Evolutionary conservation across 2,113 vertebrate genomes (phyloP).

Genomic region (Zonotrichia leucophrys): DNA sequence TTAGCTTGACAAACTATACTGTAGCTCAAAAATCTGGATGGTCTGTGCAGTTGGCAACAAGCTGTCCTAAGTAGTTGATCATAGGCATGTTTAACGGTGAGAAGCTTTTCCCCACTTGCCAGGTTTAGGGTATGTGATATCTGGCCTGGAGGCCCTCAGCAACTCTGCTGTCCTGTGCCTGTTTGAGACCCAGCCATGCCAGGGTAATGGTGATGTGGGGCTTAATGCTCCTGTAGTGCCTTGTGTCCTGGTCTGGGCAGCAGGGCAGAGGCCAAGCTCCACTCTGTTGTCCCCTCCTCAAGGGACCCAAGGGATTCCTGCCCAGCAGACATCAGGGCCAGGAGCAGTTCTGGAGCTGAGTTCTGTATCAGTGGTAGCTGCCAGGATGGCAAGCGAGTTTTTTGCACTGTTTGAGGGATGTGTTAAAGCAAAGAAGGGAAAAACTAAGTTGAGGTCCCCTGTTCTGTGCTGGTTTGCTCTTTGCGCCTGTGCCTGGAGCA

Average conservation of each 20-base stretch:
- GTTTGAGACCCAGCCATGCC: neutral
- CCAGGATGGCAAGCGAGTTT: neutral
- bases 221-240: neutral
- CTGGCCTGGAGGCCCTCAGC: neutral
- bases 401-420: neutral
- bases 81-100: neutral
- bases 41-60: neutral
- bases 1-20: neutral
- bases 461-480: neutral
- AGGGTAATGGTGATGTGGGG: neutral
- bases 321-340: neutral
- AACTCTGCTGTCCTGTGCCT: neutral
- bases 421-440: neutral
- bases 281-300: neutral
- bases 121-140: rapidly evolving
- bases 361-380: neutral
- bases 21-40: neutral
- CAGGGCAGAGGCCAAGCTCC: neutral
- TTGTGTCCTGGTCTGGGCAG: neutral
- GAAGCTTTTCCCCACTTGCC: neutral
- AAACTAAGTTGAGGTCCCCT: neutral
- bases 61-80: neutral
- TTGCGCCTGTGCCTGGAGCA: neutral
- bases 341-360: neutral
- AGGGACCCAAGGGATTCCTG: neutral